phyloP scores from a whole-genome alignment of 2,113 vertebrate species.

The Muntiacus reevesi region DNA sequence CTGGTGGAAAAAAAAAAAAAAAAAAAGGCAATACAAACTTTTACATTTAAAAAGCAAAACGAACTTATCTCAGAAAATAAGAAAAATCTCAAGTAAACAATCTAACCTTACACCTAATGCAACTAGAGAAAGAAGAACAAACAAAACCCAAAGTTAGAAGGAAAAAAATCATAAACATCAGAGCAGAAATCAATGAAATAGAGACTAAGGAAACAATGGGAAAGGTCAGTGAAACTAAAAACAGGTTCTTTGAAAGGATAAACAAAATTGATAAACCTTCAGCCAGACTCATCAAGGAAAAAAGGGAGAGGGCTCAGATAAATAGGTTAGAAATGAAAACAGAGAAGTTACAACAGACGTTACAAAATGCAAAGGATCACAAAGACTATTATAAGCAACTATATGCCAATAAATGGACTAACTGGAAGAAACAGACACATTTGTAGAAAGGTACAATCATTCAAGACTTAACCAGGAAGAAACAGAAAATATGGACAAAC shows the following conservation, averaged over 20 bases:
- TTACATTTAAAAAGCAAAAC: not conserved
- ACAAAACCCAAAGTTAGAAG: not conserved
- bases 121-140: not conserved
- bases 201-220: not conserved
- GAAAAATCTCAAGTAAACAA: not conserved
- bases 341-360: not conserved
- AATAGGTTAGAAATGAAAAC: not conserved
- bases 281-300: not conserved
- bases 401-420: not conserved
- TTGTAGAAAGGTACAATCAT: not conserved
- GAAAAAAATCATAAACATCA: not conserved
- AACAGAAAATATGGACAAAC: not conserved
- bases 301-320: not conserved
- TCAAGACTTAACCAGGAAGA: not conserved
- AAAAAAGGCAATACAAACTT: too few relatives aligned
- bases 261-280: not conserved
- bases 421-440: not conserved
- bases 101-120: not conserved
- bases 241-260: not conserved
- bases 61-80: not conserved
- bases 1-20: not conserved
- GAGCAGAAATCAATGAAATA: not conserved
- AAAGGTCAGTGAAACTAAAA: not conserved
- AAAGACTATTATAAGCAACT: not conserved
- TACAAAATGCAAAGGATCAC: not conserved